A percentile compares a stretch with the other conserved stretches of the same genome.
Evolutionary conservation across 1,140 invertebrate genomes (phyloP).

Genomic region (Charaxes varanes): DNA sequence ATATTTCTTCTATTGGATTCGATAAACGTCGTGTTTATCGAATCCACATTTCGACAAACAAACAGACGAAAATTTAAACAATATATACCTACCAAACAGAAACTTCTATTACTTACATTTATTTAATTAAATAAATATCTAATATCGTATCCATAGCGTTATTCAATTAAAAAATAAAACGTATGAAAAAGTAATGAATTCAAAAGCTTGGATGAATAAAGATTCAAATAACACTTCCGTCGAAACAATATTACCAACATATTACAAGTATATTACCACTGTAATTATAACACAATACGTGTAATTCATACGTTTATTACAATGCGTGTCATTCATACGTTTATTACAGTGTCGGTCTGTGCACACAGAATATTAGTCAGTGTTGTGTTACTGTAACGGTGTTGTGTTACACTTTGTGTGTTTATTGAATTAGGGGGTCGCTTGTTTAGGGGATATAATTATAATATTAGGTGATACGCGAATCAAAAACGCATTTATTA

Average conservation of each 20-base stretch:
- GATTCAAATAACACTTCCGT: constrained; percentile 12
- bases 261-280: constrained; percentile 12
- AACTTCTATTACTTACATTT: too few relatives aligned
- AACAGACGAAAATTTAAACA: too few relatives aligned
- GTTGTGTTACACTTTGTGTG: constrained; percentile 11
- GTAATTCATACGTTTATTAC: constrained; percentile 2
- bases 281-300: constrained; percentile 10
- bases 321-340: constrained; percentile 1
- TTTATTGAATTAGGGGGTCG: constrained; percentile 7
- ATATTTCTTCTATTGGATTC: too few relatives aligned
- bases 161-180: too few relatives aligned
- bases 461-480: too few relatives aligned
- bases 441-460: constrained; percentile 12
- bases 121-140: neutral
- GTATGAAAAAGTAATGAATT: too few relatives aligned
- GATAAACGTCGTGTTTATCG: too few relatives aligned
- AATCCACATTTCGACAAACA: too few relatives aligned
- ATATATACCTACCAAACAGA: too few relatives aligned
- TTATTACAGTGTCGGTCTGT: constrained; percentile 1
- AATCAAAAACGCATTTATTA: neutral
- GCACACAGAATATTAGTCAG: neutral
- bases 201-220: too few relatives aligned
- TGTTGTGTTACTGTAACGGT: constrained; percentile 19
- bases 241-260: constrained; percentile 1
- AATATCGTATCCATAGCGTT: constrained; percentile 6